Conservation (phyloP, 53 echinoderm and acorn worm species). For the Patiria pectinifera region DNA sequence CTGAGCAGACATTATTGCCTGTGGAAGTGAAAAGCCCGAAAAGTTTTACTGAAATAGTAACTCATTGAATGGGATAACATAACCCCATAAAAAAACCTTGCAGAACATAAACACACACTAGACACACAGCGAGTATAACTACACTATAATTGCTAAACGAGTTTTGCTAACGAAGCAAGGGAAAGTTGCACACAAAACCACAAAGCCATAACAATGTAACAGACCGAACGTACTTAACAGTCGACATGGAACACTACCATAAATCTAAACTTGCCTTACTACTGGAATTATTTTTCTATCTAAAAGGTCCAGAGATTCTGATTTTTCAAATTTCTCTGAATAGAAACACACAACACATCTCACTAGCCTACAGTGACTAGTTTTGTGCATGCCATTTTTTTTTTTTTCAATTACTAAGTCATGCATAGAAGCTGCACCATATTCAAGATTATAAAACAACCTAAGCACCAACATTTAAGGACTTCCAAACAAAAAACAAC, state of each 20-base stretch:
- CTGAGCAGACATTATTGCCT: background rate
- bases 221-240: background rate
- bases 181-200: background rate
- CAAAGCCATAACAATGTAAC: background rate
- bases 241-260: too few species aligned
- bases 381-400: too few species aligned
- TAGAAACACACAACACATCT: too few species aligned
- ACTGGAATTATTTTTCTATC: too few species aligned
- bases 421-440: too few species aligned
- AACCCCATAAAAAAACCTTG: conserved; percentile 38
- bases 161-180: background rate
- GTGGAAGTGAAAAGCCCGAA: background rate
- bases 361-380: background rate
- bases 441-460: background rate
- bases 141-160: background rate
- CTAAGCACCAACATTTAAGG: background rate
- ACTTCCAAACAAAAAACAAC: background rate
- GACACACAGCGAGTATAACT: background rate
- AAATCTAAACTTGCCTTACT: too few species aligned
- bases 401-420: too few species aligned
- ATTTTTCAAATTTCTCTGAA: too few species aligned
- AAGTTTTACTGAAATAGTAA: conserved; percentile 9
- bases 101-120: conserved; percentile 11
- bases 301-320: too few species aligned
- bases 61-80: background rate